Conservation (phyloP, 2,888 invertebrate genomes). For the Leptopterna dolabrata region DNA sequence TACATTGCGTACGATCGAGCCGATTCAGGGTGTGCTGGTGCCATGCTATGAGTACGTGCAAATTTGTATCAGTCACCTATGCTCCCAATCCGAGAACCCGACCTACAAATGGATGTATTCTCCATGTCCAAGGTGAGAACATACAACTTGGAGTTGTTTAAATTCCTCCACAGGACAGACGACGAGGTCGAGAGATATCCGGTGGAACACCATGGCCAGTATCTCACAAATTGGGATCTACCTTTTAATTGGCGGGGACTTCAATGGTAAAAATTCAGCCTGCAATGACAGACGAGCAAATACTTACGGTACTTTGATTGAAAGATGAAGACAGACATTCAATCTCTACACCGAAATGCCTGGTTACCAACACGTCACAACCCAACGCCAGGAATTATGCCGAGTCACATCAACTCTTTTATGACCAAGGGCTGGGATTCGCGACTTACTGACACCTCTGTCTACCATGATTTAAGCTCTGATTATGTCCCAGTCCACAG, state of each 20-base stretch:
- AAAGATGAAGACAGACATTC: too few relatives aligned
- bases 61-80: background rate
- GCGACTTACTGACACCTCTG: background rate
- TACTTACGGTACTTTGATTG: too few relatives aligned
- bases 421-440: background rate
- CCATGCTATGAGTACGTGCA: background rate
- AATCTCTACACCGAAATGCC: too few relatives aligned
- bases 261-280: too few relatives aligned
- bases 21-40: background rate
- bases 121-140: background rate
- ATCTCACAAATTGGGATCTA: background rate
- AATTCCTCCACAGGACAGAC: background rate
- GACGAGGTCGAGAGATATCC: background rate
- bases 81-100: background rate
- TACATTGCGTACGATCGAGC: background rate
- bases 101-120: background rate
- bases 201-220: background rate
- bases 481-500: background rate
- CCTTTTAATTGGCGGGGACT: too few relatives aligned
- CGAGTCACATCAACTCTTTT: too few relatives aligned
- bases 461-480: background rate
- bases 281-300: too few relatives aligned
- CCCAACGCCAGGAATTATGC: too few relatives aligned
- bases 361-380: too few relatives aligned
- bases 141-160: background rate